Base-by-base conservation (phyloP, 2,888 invertebrate species). In the Erynnis tages region DNA sequence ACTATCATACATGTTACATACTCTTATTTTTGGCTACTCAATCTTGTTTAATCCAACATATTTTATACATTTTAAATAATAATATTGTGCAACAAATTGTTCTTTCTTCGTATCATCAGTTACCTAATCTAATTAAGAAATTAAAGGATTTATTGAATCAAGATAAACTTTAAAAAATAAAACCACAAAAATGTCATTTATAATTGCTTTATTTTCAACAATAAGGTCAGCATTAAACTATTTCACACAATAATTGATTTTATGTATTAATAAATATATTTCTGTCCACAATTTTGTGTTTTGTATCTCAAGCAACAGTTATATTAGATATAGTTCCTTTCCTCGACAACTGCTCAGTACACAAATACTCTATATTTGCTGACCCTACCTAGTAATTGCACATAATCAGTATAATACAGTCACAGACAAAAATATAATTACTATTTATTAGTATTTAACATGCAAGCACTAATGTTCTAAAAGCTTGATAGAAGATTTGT, bases 401-500 rank as follows among this genome's bases (percentile, higher is more conserved):
- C 49, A 49, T 32, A 34, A 49, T 50, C 10, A 34, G 40, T 48
- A 40, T 48, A 19, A 35, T 48, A 45, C 40, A 53, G 30, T 32
- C 32, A 14, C 43, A 53, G 25, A 48, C 50, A 37, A 54, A 45
- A 40, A 56, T 55, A 50, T 40, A 54, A 37, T 60, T 49, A 58
- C 56, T 59, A 64, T 23, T 45, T 16, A n/a, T n/a, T n/a, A 29
- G 11, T 21, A 45, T 61, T 58, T 58, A 63, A 68, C 57, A 65
- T 55, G 60, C 56, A 72, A 68, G 66, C 67, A 60, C 67, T 70
- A 71, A 60, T 54, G 29, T 49, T 43, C 63, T 72, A 74, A 32
- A 40, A 48, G 40, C 48, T 54, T 62, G 54, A 59, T 60, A 60
- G 35, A 27, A 40, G 16, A 40, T 30, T 13, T 47, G 30, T 40